Conservation (phyloP, 2,888 invertebrate genomes). For the Dioctria linearis region DNA sequence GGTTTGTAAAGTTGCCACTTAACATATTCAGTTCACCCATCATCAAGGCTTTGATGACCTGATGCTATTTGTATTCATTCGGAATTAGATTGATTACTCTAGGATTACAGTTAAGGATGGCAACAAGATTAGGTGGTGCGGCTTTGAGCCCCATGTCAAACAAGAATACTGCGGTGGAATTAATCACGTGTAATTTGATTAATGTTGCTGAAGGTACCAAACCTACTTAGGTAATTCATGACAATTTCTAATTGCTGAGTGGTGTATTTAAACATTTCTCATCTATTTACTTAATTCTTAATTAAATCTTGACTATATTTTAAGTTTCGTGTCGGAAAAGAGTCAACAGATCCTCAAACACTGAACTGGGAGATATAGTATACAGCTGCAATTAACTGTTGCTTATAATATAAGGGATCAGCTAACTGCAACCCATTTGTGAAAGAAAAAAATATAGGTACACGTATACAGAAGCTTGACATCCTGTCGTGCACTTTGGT, state of each 20-base stretch:
- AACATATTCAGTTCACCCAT: conserved; percentile 56
- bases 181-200: conserved; percentile 16
- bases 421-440: conserved; percentile 8
- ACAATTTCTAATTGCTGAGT: neutral
- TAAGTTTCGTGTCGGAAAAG: neutral
- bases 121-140: neutral
- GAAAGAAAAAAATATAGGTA: conserved; percentile 5
- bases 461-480: neutral
- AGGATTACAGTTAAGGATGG: conserved; percentile 41
- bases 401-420: conserved; percentile 15
- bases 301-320: no score
- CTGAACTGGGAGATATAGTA: neutral
- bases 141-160: conserved; percentile 2
- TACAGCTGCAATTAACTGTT: conserved; percentile 25
- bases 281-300: no score
- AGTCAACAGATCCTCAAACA: neutral
- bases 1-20: conserved; percentile 56
- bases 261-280: no score
- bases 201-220: no score
- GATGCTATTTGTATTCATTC: conserved; percentile 58
- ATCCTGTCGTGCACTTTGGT: conserved; percentile 23
- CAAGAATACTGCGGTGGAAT: neutral
- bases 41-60: conserved; percentile 52
- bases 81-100: conserved; percentile 58
- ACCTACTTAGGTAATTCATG: conserved; percentile 3